Conservation (phyloP, 2,113 vertebrate genomes). For the Corythaeola cristata region DNA sequence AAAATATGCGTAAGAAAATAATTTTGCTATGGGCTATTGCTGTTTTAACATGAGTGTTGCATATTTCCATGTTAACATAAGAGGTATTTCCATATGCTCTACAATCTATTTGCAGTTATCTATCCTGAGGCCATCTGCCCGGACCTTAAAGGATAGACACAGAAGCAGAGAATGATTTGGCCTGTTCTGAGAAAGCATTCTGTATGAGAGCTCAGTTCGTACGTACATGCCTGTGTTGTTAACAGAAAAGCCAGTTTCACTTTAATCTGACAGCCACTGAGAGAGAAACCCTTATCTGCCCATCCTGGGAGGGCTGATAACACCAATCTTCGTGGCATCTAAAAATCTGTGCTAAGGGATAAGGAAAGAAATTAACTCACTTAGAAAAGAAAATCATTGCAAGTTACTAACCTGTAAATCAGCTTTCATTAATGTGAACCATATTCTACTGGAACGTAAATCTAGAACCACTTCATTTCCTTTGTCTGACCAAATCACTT, state of each 20-base stretch:
- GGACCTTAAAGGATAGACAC: not conserved
- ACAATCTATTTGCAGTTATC: not conserved
- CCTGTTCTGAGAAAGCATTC: not conserved
- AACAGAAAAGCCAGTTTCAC: not conserved
- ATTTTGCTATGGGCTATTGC: not conserved
- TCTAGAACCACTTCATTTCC: not conserved
- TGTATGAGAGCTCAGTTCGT: not conserved
- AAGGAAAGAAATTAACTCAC: not conserved
- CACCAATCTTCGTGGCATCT: constrained; percentile 1
- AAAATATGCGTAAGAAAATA: not conserved
- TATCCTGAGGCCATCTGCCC: not conserved
- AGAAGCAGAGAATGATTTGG: not conserved
- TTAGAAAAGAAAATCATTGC: not conserved
- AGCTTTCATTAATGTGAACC: not conserved
- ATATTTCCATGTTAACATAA: not conserved
- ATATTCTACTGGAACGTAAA: not conserved
- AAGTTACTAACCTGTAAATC: not conserved
- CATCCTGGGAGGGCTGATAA: constrained; percentile 17
- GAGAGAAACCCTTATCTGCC: constrained; percentile 3
- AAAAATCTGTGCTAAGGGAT: constrained; percentile 1
- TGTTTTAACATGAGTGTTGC: not conserved
- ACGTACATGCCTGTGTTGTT: not conserved
- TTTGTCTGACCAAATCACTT: not conserved
- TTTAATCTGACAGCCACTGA: constrained; percentile 7
- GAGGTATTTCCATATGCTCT: not conserved